phyloP scores from a whole-genome alignment of 2,113 vertebrate genomes.

The Andinoacara biseriatus region DNA sequence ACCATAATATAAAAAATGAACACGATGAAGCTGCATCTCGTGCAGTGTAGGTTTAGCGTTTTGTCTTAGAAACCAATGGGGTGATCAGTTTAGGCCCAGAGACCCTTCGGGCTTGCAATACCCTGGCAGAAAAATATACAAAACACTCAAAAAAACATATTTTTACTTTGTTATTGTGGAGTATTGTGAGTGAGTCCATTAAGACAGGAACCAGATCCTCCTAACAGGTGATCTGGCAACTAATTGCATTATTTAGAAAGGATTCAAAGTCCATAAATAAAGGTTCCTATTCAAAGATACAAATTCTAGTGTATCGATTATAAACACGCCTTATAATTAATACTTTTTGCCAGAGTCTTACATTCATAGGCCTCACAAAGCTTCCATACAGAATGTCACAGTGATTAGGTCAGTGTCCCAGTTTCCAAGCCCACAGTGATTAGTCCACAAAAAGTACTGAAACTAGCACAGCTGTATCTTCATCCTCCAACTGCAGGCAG shows the following conservation, averaged over 20 bases:
- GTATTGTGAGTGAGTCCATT: not conserved
- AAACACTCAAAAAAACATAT: not conserved
- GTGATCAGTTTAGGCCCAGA: too few relatives aligned
- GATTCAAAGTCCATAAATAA: not conserved
- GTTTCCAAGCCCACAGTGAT: constrained; percentile 42
- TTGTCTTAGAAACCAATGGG: too few relatives aligned
- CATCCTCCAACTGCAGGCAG: not conserved
- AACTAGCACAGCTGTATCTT: constrained; percentile 15
- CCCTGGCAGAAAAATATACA: not conserved
- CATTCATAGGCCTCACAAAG: not conserved
- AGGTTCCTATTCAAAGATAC: not conserved
- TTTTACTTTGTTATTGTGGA: not conserved
- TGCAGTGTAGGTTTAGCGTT: too few relatives aligned
- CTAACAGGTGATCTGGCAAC: constrained; percentile 6
- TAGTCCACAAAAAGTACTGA: not conserved
- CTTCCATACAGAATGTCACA: not conserved
- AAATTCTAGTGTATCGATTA: not conserved
- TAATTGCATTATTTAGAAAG: constrained; percentile 57
- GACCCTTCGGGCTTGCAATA: too few relatives aligned
- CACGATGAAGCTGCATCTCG: too few relatives aligned
- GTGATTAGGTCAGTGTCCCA: constrained; percentile 22
- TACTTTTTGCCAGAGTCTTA: not conserved
- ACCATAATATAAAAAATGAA: too few relatives aligned
- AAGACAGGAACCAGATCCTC: too few relatives aligned
- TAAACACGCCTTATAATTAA: not conserved